Base-by-base conservation (phyloP, 2,113 vertebrate genomes). In the Motacilla alba region DNA sequence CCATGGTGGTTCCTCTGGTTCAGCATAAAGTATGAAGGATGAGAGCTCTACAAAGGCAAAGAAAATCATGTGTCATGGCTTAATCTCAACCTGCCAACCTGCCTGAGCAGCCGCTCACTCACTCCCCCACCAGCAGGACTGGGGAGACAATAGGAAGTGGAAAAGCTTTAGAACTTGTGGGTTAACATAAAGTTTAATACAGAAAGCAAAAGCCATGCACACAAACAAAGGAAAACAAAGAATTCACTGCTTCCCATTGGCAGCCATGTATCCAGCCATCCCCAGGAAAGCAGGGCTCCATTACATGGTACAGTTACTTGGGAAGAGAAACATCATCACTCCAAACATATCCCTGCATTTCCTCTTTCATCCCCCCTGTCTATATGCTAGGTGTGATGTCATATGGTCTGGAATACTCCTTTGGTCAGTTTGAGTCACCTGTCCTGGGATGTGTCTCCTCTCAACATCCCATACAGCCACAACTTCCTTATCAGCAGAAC, bases 31-130 rank as follows among this genome's bases (percentile, higher is more conserved):
- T 47, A 37, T 33, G 33, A 82, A 72, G 67, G 33, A 64, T 46
- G 19, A 68, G 31, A 79, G 30, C 26, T 59, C 26, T 66, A 67
- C 9, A 66, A 60, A 69, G 37, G 26, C n/a, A n/a, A 1, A 9
- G 39, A 63, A 70, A 50, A 53, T 9, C 13, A 43, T 5, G 16
- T 35, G 20, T 12, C 12, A 6, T 46, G 11, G 20, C 22, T 67
- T 52, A 53, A 39, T 19, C 7, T 23, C 39, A 39, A 11, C 28
- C 33, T 67, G 28, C 5, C 49, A 49, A 16, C 39, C 67, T 67
- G 33, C 16, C 33, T 2, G 6, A 2, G 2, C 52, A 30, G 28
- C 15, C 0, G 0, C 52, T 50, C 1, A 0, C 18, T 73, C 37
- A 46, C 19, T 67, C 52, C 15, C 37, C 15, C 15, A 46, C 5